Evolutionary conservation across 2,113 vertebrate species (phyloP), one percentile per base, ranked within the genome.

Genomic region (Stigmatopora nigra): DNA sequence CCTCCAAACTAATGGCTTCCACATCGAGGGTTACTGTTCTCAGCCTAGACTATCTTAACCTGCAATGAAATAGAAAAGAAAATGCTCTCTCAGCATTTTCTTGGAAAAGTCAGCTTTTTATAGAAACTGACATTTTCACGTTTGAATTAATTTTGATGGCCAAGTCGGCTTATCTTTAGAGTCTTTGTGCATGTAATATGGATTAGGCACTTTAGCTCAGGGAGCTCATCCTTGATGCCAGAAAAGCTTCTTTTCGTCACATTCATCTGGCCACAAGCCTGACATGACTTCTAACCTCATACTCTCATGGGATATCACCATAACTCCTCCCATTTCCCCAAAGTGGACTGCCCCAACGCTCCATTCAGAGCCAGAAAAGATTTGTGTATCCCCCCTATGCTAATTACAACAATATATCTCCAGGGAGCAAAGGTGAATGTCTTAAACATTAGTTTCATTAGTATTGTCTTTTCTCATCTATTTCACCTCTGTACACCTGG

Each of bases 151-250:
- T 86, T 88, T 85, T 64, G 87, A 87, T 78, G 78, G 86, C 81
- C 75, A 86, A 60, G 74, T 83, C 65, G 63, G 69, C 75, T 88
- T 88, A 89, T 88, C 86, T 84, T 70, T 72, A 8, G 60, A 46
- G 73, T 79, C 85, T 81, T 88, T 87, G 79, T 81, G 79, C 52
- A 71, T 84, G 86, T 85, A 86, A 89, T 90, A 87, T 89, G 86
- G 88, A 90, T 89, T 85, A 86, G 82, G 78, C 84, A 82, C 84
- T 89, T 81, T 83, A 82, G 87, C 80, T 79, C 68, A 45, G 77
- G 75, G 69, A 77, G 84, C 81, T 87, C 86, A 81, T 80, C 67
- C 74, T 86, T 71, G 78, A 83, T 79, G 82, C 77, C 83, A 85
- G 83, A 82, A 88, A 90, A 88, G 80, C 84, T 72, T 86, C 78